A percentile compares a stretch with the other conserved stretches of the same genome.
Conservation (phyloP, 2,113 vertebrate species). For the Helogale parvula region DNA sequence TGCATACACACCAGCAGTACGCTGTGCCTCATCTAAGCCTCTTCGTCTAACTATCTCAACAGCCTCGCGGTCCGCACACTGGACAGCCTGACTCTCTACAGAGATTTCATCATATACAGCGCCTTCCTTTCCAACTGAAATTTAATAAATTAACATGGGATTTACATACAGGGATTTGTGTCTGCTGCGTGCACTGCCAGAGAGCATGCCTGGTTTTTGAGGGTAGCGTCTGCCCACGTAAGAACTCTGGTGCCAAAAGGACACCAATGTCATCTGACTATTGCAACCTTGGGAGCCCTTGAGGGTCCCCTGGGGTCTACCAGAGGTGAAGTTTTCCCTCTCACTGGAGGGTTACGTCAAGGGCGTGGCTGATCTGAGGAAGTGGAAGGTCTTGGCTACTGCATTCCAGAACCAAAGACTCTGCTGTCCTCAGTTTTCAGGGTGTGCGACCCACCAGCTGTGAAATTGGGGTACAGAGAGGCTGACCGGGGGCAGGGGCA, state of each 20-base stretch:
- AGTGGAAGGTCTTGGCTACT: not conserved
- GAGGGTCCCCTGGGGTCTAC: not conserved
- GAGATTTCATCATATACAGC: not conserved
- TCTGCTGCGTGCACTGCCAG: conserved; percentile 17
- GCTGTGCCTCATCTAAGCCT: conserved; percentile 49
- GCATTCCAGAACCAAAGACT: not conserved
- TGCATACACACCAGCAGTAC: conserved; percentile 67
- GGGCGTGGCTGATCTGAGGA: not conserved
- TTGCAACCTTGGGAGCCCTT: not conserved
- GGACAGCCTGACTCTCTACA: conserved; percentile 6
- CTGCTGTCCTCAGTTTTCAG: not conserved
- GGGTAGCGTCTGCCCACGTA: not conserved
- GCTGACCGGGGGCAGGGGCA: not conserved
- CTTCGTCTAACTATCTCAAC: not conserved
- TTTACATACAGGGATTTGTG: conserved; percentile 35
- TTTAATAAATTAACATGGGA: conserved; percentile 58
- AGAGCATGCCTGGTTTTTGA: conserved; percentile 39
- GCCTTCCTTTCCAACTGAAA: conserved; percentile 48
- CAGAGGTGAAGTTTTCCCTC: not conserved
- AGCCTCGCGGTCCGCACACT: not conserved
- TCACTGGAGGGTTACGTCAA: not conserved
- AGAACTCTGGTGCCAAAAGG: not conserved
- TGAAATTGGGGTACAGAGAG: not conserved
- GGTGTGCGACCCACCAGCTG: not conserved
- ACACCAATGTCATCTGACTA: not conserved